Base-by-base conservation (phyloP, 2,113 vertebrate genomes). In the Vidua macroura region DNA sequence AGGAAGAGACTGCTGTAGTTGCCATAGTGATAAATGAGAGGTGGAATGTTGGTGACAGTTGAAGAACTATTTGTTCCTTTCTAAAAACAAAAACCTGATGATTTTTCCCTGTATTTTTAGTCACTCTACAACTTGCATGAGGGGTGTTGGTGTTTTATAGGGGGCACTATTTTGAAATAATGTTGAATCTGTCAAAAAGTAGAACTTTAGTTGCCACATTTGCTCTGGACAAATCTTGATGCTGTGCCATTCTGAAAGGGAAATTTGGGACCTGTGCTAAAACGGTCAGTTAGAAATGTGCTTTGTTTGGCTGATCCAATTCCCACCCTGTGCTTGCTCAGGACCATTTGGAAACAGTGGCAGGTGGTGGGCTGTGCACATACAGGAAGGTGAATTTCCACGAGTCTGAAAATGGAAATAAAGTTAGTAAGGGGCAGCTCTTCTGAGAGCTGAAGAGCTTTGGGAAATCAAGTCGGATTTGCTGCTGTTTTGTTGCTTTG, bases 21-120 rank as follows among this genome's bases (percentile, higher is more conserved):
- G 58, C 89, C 60, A 93, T 93, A 82, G 96, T 53, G 89, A 96
- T 67, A 91, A 92, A 92, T 83, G 90, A 79, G 93, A 69, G 82
- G 79, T 88, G 92, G 92, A 83, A 74, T 66, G 90, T 69, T 94
- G 74, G 44, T 88, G 84, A 76, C 62, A 92, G 76, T 92, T 92
- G 83, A 88, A 70, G 79, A 94, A 88, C 88, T 52, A 23, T 81
- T 94, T 88, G 86, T 93, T 94, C 93, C 53, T 90, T 83, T 85
- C 82, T 84, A 58, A 96, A 96, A 95, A 63, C 73, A 91, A 92
- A 93, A 79, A 41, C 8, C 58, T 55, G 59, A 78, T 56, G 56
- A 14, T 83, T 60, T 82, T 86, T 59, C 44, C 10, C 5, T 30
- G 9, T 86, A 49, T 83, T 93, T 92, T 86, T 77, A 86, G 75